Evolutionary conservation across 2,113 vertebrate genomes (phyloP).

Genomic region (Labrus mixtus): DNA sequence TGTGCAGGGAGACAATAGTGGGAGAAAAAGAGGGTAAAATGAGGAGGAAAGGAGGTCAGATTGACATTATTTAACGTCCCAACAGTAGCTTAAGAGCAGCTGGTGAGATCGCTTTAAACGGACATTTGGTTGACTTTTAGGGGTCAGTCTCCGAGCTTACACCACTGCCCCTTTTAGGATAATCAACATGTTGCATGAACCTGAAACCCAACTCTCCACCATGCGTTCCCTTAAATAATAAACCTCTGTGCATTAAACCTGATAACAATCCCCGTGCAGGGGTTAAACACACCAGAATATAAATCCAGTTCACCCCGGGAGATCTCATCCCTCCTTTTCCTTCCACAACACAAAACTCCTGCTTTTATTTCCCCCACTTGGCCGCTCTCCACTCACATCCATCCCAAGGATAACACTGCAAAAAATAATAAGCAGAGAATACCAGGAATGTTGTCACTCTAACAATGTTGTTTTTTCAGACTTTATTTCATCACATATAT

Average conservation of each 20-base stretch:
- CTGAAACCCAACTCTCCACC: slow-evolving; percentile 11
- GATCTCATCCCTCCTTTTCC: slow-evolving; percentile 31
- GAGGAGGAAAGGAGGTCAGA: not conserved
- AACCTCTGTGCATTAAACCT: slow-evolving; percentile 27
- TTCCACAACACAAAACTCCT: slow-evolving; percentile 33
- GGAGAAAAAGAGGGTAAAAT: not conserved
- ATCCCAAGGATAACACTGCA: slow-evolving; percentile 40
- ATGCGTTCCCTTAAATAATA: slow-evolving; percentile 14
- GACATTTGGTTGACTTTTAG: not conserved
- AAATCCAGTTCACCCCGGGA: slow-evolving; percentile 39
- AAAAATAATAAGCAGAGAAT: slow-evolving; percentile 37
- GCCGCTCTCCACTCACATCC: slow-evolving; percentile 18
- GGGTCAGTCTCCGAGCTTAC: not conserved
- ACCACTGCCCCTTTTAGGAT: not conserved
- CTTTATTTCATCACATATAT: slow-evolving; percentile 40
- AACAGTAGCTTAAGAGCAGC: not conserved
- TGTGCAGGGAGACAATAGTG: slow-evolving; percentile 19
- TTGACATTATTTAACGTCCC: slow-evolving; percentile 7
- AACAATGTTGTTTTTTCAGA: slow-evolving; percentile 39
- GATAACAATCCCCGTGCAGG: slow-evolving; percentile 29
- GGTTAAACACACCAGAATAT: slow-evolving; percentile 31
- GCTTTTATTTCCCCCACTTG: slow-evolving; percentile 29
- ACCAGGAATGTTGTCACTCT: not conserved
- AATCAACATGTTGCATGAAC: not conserved
- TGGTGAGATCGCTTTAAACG: not conserved